These are phyloP conservation scores for Microcebus jonahi DNA, from an alignment of 2,113 vertebrate genomes.

Conservation along the genomic window DNA sequence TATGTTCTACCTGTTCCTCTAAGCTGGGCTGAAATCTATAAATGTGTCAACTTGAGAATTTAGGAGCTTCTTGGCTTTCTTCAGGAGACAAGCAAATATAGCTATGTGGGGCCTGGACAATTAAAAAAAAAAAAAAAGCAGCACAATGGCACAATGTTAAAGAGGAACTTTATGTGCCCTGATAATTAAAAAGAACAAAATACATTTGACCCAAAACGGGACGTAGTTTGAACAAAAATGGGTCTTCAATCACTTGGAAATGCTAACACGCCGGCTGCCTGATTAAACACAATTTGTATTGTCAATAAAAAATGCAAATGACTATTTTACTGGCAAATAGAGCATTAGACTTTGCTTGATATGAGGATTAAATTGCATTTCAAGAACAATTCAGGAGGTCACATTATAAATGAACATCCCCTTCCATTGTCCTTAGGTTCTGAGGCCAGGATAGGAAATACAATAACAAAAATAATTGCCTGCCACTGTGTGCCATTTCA, in stretches of 20 bases:
- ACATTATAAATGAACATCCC: conserved; percentile 71
- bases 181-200: conserved; percentile 71
- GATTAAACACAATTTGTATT: conserved; percentile 77
- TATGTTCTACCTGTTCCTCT: not conserved
- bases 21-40: not conserved
- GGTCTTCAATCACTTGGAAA: conserved; percentile 55
- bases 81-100: not conserved
- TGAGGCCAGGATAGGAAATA: conserved; percentile 68
- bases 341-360: conserved; percentile 67
- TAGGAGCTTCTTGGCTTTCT: not conserved
- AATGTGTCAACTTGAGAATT: not conserved
- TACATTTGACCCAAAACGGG: conserved; percentile 54
- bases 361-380: conserved; percentile 65
- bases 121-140: not conserved
- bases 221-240: conserved; percentile 66
- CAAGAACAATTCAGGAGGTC: conserved; percentile 69
- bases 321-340: conserved; percentile 59
- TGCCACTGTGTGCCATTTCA: conserved; percentile 73
- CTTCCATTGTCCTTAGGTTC: conserved; percentile 70
- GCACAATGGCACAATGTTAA: not conserved
- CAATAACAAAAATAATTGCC: conserved; percentile 79
- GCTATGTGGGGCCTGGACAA: not conserved
- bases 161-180: conserved; percentile 40
- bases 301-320: conserved; percentile 75
- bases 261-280: conserved; percentile 38